Base-by-base conservation (phyloP, 2,888 invertebrate genomes). In the Melinaea menophilus region DNA sequence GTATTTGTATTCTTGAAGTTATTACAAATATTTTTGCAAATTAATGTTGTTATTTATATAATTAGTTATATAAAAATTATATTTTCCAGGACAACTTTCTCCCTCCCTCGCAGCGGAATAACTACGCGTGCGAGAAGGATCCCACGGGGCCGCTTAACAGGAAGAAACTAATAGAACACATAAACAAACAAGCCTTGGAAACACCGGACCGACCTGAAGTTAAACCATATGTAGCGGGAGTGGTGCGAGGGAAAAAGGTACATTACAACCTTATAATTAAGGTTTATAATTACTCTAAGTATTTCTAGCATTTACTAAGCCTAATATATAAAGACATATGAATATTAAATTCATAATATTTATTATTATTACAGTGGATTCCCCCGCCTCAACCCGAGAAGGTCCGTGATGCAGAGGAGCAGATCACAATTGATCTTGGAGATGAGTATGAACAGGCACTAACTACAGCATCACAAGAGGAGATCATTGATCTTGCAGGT, bases 401-500 rank as follows among this genome's bases (percentile, higher is more conserved):
- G 81, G 92, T 95, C 75, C 93, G 95, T 73, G 95, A 95, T 74
- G 96, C 94, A 33, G 97, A 98, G 54, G 98, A 98, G 87, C 96
- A 97, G 88, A 97, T 98, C 79, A 94, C 96, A 63, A 95, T 98
- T 79, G 98, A 98, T 91, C 93, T 98, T 85, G 98, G 97, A 68
- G 97, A 97, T 79, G 98, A 98, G 83, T 97, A 98, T 81, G 98
- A 98, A 82, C 93, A 94, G 78, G 98, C 98, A n/a, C 92, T 99
- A 69, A 93, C 93, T 48, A 92, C 92, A 78, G 98, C 98, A 60
- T 93, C 96, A 72, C 98, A 98, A 89, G 97, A 98, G 85, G 98
- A 99, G 92, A 96, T 99, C 79, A 99, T 99, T 79, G 99, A 99
- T 91, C 93, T 99, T 84, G 99, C 99, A 78, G 95, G 95, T 95